Base-by-base conservation (phyloP, 2,888 invertebrate genomes). In the Amaurobius ferox region DNA sequence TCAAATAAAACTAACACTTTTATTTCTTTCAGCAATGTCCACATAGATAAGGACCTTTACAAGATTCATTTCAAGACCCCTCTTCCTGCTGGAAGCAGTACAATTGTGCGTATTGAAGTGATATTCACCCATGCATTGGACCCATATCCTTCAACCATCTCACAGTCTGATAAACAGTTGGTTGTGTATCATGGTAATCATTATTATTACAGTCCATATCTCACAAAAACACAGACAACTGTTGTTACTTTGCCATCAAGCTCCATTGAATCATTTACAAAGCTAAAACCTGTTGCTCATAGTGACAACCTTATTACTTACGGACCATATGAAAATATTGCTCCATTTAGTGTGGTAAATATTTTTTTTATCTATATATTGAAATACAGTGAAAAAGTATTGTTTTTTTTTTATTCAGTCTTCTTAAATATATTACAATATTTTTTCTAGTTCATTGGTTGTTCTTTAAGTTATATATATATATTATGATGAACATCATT, bases 151-250 rank as follows among this genome's bases (percentile, higher is more conserved):
- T 94, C 94, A 11, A 94, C 95, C 89, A 98, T 99, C 87, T 93
- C 94, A 0, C 99, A 99, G 91, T 95, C 96, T 88, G 99, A 99
- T 90, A 96, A 96, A 90, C 99, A 99, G 90, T 93, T 97, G 88
- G 96, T 99, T 0, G 94, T 95, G 89, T 98, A 95, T 91, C 94
- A 93, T 88, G 98, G 97, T 30, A 96, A 95, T 90, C 93, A 96
- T 80, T 96, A 97, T 91, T 93, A 95, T 77, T 97, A 94, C 90
- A 94, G 96, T 0, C 96, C 97, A 0, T 99, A 99, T 91, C 91
- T 92, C 80, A 95, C 96, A 0, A 91, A 91, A 0, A 94, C 95
- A 48, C 98, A 98, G 91, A 96, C 95, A 89, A 96, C 97, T 0
- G 94, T 93, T 11, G 94, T 99, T 7, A 93, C 94, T 55, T 91